These are phyloP conservation scores for Conus betulinus DNA, from an alignment of 1,140 invertebrate genomes.

Conservation along the genomic window DNA sequence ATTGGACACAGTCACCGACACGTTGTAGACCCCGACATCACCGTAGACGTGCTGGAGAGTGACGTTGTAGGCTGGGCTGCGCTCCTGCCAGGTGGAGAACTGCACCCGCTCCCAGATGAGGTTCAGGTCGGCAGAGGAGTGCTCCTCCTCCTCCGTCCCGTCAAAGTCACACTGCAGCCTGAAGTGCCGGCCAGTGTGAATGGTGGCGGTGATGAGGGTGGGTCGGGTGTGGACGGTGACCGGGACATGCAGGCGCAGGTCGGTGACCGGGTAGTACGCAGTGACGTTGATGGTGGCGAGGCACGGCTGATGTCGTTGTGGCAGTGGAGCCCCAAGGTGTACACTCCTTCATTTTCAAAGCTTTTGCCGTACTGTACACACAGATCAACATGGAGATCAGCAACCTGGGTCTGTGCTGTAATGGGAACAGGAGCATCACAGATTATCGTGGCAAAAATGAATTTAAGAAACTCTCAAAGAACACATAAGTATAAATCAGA, in stretches of 20 bases:
- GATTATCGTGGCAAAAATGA: no score
- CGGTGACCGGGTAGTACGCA: slow-evolving; percentile 39
- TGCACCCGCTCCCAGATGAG: not conserved
- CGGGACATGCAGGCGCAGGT: slow-evolving; percentile 27
- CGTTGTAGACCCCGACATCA: slow-evolving; percentile 38
- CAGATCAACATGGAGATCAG: not conserved
- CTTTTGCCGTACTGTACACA: not conserved
- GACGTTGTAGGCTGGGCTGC: slow-evolving; percentile 40
- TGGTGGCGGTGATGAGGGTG: slow-evolving; percentile 32
- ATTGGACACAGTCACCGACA: slow-evolving; percentile 49
- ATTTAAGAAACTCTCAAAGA: no score
- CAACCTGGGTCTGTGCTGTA: no score
- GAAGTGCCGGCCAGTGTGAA: slow-evolving; percentile 41
- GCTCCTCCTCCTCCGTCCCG: slow-evolving; percentile 24
- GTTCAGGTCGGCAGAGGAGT: not conserved
- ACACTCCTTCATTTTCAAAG: slow-evolving; percentile 37
- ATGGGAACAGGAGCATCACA: no score
- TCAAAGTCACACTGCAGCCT: slow-evolving; percentile 42
- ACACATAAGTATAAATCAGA: no score
- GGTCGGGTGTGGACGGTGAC: slow-evolving; percentile 14
- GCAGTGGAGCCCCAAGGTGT: slow-evolving; percentile 34
- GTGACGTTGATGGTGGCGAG: slow-evolving; percentile 38
- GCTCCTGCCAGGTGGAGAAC: not conserved
- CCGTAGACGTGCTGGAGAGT: slow-evolving; percentile 35
- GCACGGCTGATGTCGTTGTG: slow-evolving; percentile 48